Evolutionary conservation across 2,888 invertebrate genomes (phyloP).

Genomic region (Spatulosminthurus flaviceps): DNA sequence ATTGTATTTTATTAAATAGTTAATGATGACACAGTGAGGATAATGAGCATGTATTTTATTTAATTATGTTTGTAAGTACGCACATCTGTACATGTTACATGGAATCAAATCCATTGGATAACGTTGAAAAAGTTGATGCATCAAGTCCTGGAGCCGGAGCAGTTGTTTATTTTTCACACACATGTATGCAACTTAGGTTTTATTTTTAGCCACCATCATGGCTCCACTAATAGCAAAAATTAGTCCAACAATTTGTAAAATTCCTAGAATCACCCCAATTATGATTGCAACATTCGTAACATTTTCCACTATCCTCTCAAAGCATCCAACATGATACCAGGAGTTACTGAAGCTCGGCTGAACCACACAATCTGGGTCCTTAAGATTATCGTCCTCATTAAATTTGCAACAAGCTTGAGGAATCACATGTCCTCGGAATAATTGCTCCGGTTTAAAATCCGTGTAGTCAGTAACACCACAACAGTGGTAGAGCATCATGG

Average conservation of each 20-base stretch:
- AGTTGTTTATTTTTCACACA: too few species aligned
- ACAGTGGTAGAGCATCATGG: slow-evolving; percentile 49
- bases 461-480: slow-evolving; percentile 50
- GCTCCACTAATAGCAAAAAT: slow-evolving; percentile 31
- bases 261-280: slow-evolving; percentile 16
- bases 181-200: too few species aligned
- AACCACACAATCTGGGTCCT: slow-evolving; percentile 12
- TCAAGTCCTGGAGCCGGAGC: too few species aligned
- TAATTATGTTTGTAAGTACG: too few species aligned
- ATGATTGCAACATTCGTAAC: slow-evolving; percentile 31
- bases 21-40: too few species aligned
- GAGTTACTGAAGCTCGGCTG: slow-evolving; percentile 39
- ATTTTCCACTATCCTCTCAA: slow-evolving; percentile 30
- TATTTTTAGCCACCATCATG: not conserved
- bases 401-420: slow-evolving; percentile 44
- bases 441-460: slow-evolving; percentile 38
- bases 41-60: too few species aligned
- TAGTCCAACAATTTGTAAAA: slow-evolving; percentile 46
- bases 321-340: slow-evolving; percentile 21
- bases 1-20: too few species aligned
- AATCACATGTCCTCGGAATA: not conserved
- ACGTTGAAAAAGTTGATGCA: too few species aligned
- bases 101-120: too few species aligned
- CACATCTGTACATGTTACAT: too few species aligned
- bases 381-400: not conserved